These are phyloP conservation scores for Gyrodactylus salaris DNA, from an alignment of 1,140 invertebrate species.

Conservation along the genomic window DNA sequence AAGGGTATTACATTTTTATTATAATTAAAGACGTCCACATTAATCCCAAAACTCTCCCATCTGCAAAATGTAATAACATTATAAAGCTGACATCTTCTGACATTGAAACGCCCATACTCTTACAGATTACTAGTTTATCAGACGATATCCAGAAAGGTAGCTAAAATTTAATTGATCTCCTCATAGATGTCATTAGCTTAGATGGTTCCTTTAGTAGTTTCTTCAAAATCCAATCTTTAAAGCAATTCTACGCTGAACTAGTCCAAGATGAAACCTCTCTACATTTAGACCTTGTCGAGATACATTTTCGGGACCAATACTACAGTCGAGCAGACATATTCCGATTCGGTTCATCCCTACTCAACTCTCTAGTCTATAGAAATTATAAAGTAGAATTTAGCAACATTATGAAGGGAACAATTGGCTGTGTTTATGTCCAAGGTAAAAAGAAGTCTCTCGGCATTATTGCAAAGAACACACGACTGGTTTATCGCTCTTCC, in stretches of 20 bases:
- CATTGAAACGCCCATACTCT: neutral
- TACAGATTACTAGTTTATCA: neutral
- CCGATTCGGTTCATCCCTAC: conserved; percentile 30
- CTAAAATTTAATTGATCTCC: neutral
- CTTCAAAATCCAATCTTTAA: neutral
- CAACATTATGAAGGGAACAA: neutral
- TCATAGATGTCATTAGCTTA: neutral
- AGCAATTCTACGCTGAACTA: neutral
- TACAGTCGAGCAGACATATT: conserved; percentile 92
- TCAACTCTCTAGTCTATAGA: neutral
- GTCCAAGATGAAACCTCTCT: conserved; percentile 27
- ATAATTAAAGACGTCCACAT: neutral
- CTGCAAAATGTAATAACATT: neutral
- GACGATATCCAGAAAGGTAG: neutral
- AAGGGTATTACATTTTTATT: neutral
- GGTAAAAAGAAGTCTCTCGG: neutral
- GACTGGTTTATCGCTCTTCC: conserved; percentile 68
- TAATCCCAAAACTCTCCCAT: neutral
- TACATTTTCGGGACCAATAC: conserved; percentile 90
- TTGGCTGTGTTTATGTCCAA: conserved; percentile 4
- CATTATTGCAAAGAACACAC: conserved; percentile 7
- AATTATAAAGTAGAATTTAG: conserved; percentile 7
- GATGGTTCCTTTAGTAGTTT: neutral
- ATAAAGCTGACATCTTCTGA: neutral
- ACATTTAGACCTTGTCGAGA: conserved; percentile 65